Percentiles rank a stretch among this genome's conserved stretches.
Evolutionary conservation across 2,888 invertebrate genomes (phyloP).

Genomic region (Cheilosia scutellata): DNA sequence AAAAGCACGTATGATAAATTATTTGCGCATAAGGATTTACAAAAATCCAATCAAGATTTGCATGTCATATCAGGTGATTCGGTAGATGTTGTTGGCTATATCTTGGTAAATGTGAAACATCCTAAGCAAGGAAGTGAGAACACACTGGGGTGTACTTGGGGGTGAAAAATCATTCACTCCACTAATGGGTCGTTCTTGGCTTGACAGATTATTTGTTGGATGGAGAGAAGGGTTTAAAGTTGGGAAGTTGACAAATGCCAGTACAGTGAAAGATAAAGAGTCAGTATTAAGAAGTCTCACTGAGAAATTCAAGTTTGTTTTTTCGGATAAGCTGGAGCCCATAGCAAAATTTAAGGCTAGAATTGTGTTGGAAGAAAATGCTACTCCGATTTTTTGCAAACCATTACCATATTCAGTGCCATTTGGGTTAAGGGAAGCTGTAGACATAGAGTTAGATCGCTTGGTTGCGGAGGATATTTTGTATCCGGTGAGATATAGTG

Average conservation of each 20-base stretch:
- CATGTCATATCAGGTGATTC: slow-evolving; percentile 9
- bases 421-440: slow-evolving; percentile 2
- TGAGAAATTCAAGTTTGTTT: neutral
- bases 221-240: slow-evolving; percentile 5
- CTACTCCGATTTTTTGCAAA: slow-evolving; percentile 10
- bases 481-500: slow-evolving; percentile 7
- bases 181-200: slow-evolving; percentile 12
- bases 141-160: neutral
- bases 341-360: neutral
- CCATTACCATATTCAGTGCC: slow-evolving; percentile 11
- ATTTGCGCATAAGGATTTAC: neutral
- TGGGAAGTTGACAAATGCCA: neutral
- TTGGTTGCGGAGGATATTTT: neutral
- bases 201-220: neutral
- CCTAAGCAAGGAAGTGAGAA: neutral
- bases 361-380: neutral
- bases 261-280: neutral
- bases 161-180: slow-evolving; percentile 3
- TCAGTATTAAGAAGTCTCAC: neutral
- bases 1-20: neutral
- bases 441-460: neutral
- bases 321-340: neutral
- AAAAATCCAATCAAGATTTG: slow-evolving; percentile 16
- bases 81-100: slow-evolving; percentile 10
- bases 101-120: neutral